Evolutionary conservation across 2,113 vertebrate species (phyloP), one percentile per base, ranked within the genome.

Genomic region (Nyctibius bracteatus): DNA sequence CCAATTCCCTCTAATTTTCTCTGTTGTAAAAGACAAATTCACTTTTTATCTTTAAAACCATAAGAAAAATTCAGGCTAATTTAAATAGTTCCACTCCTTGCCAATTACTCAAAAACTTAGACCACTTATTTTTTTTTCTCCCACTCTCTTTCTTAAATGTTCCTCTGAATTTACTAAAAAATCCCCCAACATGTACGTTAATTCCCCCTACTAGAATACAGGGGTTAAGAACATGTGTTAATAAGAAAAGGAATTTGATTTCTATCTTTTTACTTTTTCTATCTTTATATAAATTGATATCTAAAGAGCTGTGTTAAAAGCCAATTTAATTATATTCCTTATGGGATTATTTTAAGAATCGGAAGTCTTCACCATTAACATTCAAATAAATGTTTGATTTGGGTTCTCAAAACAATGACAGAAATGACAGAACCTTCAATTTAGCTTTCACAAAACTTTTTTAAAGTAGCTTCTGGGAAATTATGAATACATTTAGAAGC

Each of bases 201-300:
- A 27, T 73, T 49, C 2, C 4, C 5, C 2, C 3, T 44, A 27
- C 14, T 52, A 81, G 18, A 72, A 65, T 18, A 3, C 11, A 58
- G 68, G n/a, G 14, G 8, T 2, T 65, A 66, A 65, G 18, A 65
- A 63, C 3, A 27, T 0, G 0, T 7, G 14, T 13, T 16, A n/a
- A 83, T 31, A 31, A 52, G 58, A 63, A 39, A 54, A 41, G 1
- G 12, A 52, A 47, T 16, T n/a, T 25, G 2, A 43, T 43, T n/a
- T 52, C 2, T 0, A 63, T 28, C 37, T 77, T 85, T 81, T 44
- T 24, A 21, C 1, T 59, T 91, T 67, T 92, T 41, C 12, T n/a
- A 1, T 58, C 14, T 77, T 79, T 62, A 33, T 73, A 33, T 43
- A 35, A 35, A 72, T 73, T 20, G 54, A 54, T 70, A 73, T 57